Percentiles rank a stretch among this genome's conserved stretches.
Conservation (phyloP, 2,888 invertebrate species). For the Agapetus fuscipes region DNA sequence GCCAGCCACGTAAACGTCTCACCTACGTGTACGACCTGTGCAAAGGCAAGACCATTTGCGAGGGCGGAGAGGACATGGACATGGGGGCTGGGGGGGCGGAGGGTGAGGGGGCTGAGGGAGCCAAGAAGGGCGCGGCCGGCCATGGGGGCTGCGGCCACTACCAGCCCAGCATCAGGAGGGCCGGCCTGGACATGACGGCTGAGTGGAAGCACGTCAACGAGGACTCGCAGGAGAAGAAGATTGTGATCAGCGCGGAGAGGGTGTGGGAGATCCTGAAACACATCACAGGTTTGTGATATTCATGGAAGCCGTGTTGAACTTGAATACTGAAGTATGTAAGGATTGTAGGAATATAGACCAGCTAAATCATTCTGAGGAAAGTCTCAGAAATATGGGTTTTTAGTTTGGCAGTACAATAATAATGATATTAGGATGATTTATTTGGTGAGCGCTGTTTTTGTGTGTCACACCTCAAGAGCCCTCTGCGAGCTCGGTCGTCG, state of each 20-base stretch:
- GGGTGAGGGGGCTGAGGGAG: constrained; percentile 25
- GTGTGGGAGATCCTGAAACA: constrained; percentile 96
- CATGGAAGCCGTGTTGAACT: too few species aligned
- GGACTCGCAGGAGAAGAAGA: constrained; percentile 96
- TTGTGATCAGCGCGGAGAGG: constrained; percentile 85
- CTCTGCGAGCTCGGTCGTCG: too few species aligned
- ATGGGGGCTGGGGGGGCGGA: constrained; percentile 56
- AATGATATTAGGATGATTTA: too few species aligned
- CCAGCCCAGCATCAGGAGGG: constrained; percentile 85
- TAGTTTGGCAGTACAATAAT: too few species aligned
- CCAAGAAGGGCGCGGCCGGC: constrained; percentile 45
- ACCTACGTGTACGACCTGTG: constrained; percentile 96
- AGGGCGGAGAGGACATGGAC: constrained; percentile 98
- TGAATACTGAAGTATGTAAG: too few species aligned
- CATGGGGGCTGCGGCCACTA: constrained; percentile 98
- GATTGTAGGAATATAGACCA: too few species aligned
- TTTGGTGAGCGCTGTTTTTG: too few species aligned
- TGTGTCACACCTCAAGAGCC: too few species aligned
- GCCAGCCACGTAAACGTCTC: constrained; percentile 88
- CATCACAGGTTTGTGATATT: constrained; percentile 54
- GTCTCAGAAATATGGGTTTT: too few species aligned
- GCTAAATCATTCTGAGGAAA: too few species aligned
- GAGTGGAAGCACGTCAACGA: constrained; percentile 99
- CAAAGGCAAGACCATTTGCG: constrained; percentile 96
- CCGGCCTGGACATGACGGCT: constrained; percentile 87